phyloP scores from a whole-genome alignment of 2,113 vertebrate genomes.

The Salvelinus alpinus region DNA sequence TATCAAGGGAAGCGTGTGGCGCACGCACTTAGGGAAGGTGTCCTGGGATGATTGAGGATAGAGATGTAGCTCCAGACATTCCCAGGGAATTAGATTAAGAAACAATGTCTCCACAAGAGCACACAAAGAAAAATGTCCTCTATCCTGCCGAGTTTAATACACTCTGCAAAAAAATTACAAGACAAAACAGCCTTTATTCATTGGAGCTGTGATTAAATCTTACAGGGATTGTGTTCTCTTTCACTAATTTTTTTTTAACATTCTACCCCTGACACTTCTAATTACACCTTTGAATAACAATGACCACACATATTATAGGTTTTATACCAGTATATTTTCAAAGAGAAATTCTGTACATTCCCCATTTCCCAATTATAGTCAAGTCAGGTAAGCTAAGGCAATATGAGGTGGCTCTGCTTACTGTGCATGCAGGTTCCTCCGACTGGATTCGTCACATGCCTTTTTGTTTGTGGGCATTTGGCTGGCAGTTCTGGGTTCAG shows the following conservation, averaged over 20 bases:
- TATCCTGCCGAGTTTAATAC: conserved; percentile 17
- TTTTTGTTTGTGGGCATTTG: neutral
- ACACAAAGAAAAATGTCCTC: conserved; percentile 21
- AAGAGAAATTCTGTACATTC: no score
- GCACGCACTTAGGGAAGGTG: conserved; percentile 19
- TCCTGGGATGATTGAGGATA: conserved; percentile 27
- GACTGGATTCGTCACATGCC: neutral
- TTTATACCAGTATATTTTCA: no score
- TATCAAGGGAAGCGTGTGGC: conserved; percentile 17
- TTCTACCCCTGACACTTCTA: neutral
- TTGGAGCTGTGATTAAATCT: conserved; percentile 16
- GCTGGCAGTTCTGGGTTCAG: conserved; percentile 20
- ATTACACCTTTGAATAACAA: conserved; percentile 11
- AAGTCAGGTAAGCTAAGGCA: no score
- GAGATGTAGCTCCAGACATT: conserved; percentile 11
- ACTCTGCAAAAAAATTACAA: conserved; percentile 5
- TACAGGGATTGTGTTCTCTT: neutral
- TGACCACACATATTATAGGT: no score
- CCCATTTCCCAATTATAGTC: no score
- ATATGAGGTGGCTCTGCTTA: neutral
- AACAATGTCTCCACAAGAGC: conserved; percentile 3
- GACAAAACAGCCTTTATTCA: conserved; percentile 10
- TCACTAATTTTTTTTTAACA: no score
- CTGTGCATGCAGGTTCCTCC: neutral
- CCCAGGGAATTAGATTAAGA: conserved; percentile 37